Evolutionary conservation across 2,888 invertebrate genomes (phyloP).

Genomic region (Ichneumoninae sp.): DNA sequence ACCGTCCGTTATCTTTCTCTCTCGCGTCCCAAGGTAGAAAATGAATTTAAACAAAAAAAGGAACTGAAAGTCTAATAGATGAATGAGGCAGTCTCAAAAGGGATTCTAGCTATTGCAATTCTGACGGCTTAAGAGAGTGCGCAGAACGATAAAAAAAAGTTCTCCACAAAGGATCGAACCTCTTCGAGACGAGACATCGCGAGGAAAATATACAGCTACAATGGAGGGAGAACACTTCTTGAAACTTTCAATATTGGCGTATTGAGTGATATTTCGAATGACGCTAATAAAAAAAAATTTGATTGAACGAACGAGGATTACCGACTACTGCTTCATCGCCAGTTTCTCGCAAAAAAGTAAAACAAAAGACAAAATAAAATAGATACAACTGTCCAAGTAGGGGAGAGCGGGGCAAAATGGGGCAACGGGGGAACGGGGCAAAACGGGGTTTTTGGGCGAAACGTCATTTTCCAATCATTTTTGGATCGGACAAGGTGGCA

Average conservation of each 20-base stretch:
- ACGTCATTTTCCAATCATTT: too few species aligned
- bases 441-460: too few species aligned
- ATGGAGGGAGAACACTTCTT: neutral
- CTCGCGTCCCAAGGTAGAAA: neutral
- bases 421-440: too few species aligned
- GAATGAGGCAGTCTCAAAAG: conserved; percentile 35
- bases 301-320: conserved; percentile 8
- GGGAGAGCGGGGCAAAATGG: too few species aligned
- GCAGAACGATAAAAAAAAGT: conserved; percentile 19
- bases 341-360: neutral
- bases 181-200: conserved; percentile 35
- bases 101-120: conserved; percentile 43
- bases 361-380: too few species aligned
- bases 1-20: neutral
- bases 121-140: conserved; percentile 37
- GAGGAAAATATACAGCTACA: conserved; percentile 16
- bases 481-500: too few species aligned
- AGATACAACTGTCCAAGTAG: neutral
- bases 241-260: conserved; percentile 40
- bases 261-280: conserved; percentile 3
- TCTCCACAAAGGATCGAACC: conserved; percentile 44
- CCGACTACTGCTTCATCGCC: neutral
- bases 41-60: neutral
- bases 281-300: conserved; percentile 12
- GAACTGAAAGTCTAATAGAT: neutral